phyloP scores from a whole-genome alignment of 2,888 invertebrate species.

The Meiosimyza decipiens region DNA sequence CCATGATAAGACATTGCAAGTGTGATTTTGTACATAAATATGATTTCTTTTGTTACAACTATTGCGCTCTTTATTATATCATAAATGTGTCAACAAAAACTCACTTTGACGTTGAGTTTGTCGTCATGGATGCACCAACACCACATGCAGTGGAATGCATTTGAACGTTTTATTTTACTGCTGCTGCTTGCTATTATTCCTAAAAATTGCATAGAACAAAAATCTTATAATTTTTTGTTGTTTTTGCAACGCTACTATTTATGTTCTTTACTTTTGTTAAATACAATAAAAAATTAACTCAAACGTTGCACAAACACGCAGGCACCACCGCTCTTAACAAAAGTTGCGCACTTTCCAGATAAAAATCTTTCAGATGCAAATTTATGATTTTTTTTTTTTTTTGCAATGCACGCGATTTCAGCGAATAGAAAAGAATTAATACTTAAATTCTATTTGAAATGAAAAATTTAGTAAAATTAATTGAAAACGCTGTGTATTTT shows the following conservation, averaged over 20 bases:
- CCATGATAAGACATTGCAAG: too few species aligned
- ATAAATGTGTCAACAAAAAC: constrained; percentile 39
- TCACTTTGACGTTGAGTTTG: constrained; percentile 50
- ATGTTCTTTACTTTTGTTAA: neutral
- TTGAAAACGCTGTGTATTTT: neutral
- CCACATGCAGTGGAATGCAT: constrained; percentile 64
- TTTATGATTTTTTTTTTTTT: neutral
- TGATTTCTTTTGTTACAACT: too few species aligned
- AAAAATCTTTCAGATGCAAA: constrained; percentile 6
- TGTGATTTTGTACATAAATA: too few species aligned
- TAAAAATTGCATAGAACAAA: neutral
- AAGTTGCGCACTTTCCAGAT: neutral
- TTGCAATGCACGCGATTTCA: constrained; percentile 13
- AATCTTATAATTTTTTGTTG: neutral
- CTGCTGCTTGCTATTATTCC: neutral
- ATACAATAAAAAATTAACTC: constrained; percentile 16
- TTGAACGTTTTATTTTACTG: constrained; percentile 43
- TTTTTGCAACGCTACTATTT: constrained; percentile 31
- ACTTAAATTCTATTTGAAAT: too few species aligned
- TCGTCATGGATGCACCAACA: constrained; percentile 55
- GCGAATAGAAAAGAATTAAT: neutral
- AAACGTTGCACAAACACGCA: constrained; percentile 29
- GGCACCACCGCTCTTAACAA: constrained; percentile 14
- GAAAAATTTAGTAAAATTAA: neutral
- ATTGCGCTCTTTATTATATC: too few species aligned